Percentiles rank a stretch among this genome's conserved stretches.
Conservation (phyloP, 1,140 invertebrate species). For the Riptortus pedestris region DNA sequence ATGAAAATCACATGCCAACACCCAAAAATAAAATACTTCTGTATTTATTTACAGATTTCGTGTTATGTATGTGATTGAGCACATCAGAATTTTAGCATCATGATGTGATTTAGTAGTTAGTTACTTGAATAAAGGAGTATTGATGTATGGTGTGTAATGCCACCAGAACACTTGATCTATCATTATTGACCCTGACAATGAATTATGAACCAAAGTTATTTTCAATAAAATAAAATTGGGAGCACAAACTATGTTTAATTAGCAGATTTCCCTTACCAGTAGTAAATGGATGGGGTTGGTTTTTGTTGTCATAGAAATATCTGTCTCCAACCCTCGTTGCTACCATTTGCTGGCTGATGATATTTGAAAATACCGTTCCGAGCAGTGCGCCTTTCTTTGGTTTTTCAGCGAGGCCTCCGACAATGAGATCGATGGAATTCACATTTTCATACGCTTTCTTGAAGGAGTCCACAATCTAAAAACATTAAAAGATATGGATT, state of each 20-base stretch:
- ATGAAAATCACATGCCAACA: too few relatives aligned
- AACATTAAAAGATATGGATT: too few relatives aligned
- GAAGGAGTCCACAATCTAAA: conserved; percentile 6
- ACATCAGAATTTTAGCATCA: too few relatives aligned
- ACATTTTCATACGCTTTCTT: conserved; percentile 44
- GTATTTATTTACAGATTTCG: too few relatives aligned
- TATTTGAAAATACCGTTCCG: conserved; percentile 75
- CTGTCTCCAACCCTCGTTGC: conserved; percentile 67
- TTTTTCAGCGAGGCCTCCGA: conserved; percentile 67
- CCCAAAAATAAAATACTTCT: too few relatives aligned
- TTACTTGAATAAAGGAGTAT: too few relatives aligned
- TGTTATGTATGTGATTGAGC: too few relatives aligned
- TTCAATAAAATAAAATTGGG: background rate
- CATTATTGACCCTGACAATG: too few relatives aligned
- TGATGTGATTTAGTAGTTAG: too few relatives aligned
- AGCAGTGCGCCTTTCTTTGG: conserved; percentile 55
- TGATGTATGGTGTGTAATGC: too few relatives aligned
- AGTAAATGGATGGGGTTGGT: conserved; percentile 56
- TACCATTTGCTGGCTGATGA: conserved; percentile 76
- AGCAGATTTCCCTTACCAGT: conserved; percentile 40
- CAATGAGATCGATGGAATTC: conserved; percentile 79
- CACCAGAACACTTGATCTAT: too few relatives aligned
- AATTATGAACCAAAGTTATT: too few relatives aligned
- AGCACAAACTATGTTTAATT: background rate
- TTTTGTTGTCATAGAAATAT: conserved; percentile 72